phyloP scores from a whole-genome alignment of 2,113 vertebrate genomes.

The Microtus richardsoni region DNA sequence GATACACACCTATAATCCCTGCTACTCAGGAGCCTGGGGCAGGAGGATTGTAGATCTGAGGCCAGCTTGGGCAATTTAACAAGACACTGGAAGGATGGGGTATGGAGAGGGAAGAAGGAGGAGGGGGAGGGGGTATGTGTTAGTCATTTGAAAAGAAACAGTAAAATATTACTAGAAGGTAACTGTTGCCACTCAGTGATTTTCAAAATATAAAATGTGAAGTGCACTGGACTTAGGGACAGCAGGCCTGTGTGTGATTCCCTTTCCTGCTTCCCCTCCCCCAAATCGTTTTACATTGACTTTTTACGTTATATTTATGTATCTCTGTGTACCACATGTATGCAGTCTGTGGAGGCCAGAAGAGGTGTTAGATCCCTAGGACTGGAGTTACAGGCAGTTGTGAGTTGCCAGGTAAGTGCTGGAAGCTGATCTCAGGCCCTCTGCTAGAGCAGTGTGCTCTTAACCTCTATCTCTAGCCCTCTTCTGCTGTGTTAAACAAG shows the following conservation, averaged over 20 bases:
- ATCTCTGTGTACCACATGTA: neutral
- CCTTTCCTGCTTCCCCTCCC: neutral
- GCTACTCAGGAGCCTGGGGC: neutral
- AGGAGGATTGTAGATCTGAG: neutral
- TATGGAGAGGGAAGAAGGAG: too few relatives aligned
- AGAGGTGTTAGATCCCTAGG: neutral
- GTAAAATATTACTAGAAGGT: slow-evolving; percentile 17
- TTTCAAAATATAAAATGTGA: slow-evolving; percentile 50
- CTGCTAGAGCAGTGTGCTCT: neutral
- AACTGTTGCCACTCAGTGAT: neutral
- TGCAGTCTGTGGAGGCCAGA: neutral
- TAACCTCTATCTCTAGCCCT: too few relatives aligned
- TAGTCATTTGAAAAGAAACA: slow-evolving; percentile 27
- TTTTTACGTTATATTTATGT: neutral
- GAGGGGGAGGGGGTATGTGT: neutral
- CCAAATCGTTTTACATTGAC: neutral
- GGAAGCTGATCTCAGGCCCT: too few relatives aligned
- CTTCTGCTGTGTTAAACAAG: neutral
- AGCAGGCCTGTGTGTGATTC: neutral
- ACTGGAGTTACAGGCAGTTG: neutral
- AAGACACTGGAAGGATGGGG: neutral
- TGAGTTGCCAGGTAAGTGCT: neutral
- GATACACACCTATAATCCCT: neutral
- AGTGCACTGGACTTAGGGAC: neutral
- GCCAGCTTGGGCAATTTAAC: neutral